Evolutionary conservation across 2,888 invertebrate species (phyloP).

Genomic region (Watsonalla cultraria): DNA sequence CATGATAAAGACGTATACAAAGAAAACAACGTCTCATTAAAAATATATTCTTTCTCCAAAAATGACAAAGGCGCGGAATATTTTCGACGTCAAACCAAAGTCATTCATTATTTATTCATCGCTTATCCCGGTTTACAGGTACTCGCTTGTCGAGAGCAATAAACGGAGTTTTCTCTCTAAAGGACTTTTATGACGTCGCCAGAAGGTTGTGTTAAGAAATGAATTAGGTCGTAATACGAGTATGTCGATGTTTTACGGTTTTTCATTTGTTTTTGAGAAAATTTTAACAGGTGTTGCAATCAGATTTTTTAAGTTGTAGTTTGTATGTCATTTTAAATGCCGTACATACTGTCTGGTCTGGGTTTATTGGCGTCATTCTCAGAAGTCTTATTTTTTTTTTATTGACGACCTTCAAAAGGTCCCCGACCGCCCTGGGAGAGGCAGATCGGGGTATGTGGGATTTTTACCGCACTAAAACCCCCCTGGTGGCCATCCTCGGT

Average conservation of each 20-base stretch:
- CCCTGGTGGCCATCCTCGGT: too few relatives aligned
- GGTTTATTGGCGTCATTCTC: too few relatives aligned
- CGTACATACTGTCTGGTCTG: too few relatives aligned
- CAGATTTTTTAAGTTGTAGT: too few relatives aligned
- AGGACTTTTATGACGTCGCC: neutral
- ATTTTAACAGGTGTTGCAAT: too few relatives aligned
- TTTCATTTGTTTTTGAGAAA: too few relatives aligned
- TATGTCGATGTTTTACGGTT: neutral
- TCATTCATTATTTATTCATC: slow-evolving; percentile 43
- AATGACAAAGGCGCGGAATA: slow-evolving; percentile 23
- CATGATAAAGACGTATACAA: neutral
- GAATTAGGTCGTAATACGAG: neutral
- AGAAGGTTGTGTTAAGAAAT: neutral
- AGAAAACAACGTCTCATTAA: slow-evolving; percentile 1
- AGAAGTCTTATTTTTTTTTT: too few relatives aligned
- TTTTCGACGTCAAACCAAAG: slow-evolving; percentile 32
- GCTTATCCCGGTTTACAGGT: slow-evolving; percentile 34
- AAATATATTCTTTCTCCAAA: neutral
- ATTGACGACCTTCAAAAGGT: too few relatives aligned
- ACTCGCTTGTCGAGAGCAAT: slow-evolving; percentile 10
- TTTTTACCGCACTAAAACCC: too few relatives aligned
- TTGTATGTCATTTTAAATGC: too few relatives aligned
- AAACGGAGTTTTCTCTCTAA: neutral
- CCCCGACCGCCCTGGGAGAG: too few relatives aligned
- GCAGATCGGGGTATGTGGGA: too few relatives aligned